Evolutionary conservation across 1,140 invertebrate genomes (phyloP).

Genomic region (Apis mellifera): Amel_HAv3.1 CM009944.2:8515001-8515500

Average conservation of each 20-base stretch:
- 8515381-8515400: neutral
- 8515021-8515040: constrained; percentile 68
- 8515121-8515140: constrained; percentile 17
- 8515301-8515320: constrained; percentile 17
- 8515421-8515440: constrained; percentile 22
- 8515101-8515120: constrained; percentile 48
- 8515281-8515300: constrained; percentile 24
- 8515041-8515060: constrained; percentile 73
- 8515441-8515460: constrained; percentile 13
- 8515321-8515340: constrained; percentile 32
- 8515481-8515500: neutral
- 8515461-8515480: constrained; percentile 18
- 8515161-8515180: constrained; percentile 12
- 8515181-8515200: neutral
- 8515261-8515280: constrained; percentile 19
- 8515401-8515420: neutral
- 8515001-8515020: constrained; percentile 68
- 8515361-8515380: neutral
- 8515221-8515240: neutral
- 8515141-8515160: constrained; percentile 21
- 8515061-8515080: constrained; percentile 63
- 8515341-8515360: constrained; percentile 13
- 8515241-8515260: constrained; percentile 18
- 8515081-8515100: constrained; percentile 57
- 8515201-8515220: constrained; percentile 26